Conservation (phyloP, 2,888 invertebrate species). For the Cynaeus angustus region DNA sequence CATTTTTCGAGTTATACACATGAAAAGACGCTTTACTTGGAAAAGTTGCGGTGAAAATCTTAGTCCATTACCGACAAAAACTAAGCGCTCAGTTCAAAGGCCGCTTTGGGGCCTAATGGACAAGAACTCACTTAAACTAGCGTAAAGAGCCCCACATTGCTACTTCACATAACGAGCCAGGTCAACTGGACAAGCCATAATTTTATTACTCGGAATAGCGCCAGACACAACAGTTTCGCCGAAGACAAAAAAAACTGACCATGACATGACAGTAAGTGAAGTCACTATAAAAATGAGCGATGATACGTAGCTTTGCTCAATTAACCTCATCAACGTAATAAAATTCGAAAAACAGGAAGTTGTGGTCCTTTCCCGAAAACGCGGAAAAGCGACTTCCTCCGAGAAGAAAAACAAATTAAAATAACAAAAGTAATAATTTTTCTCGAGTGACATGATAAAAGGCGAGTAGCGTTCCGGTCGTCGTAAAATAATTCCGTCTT, state of each 20-base stretch:
- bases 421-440: constrained; percentile 42
- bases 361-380: constrained; percentile 6
- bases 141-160: constrained; percentile 50
- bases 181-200: constrained; percentile 59
- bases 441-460: constrained; percentile 21
- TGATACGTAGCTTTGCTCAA: constrained; percentile 37
- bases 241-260: no score
- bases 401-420: constrained; percentile 36
- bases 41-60: constrained; percentile 21
- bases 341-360: constrained; percentile 31
- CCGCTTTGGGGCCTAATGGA: constrained; percentile 46
- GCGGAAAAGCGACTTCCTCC: constrained; percentile 28
- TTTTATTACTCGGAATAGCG: constrained; percentile 53
- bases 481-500: constrained; percentile 32
- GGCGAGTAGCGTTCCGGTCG: constrained; percentile 12
- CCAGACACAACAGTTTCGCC: constrained; percentile 2
- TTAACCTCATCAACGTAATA: constrained; percentile 41
- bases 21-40: constrained; percentile 24
- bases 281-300: no score
- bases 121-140: constrained; percentile 50
- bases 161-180: constrained; percentile 55
- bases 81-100: constrained; percentile 40
- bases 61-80: constrained; percentile 36
- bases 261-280: no score
- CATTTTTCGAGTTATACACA: constrained; percentile 29